Base-by-base conservation (phyloP, 2,888 invertebrate genomes). In the Didymodactylos carnosus region DNA sequence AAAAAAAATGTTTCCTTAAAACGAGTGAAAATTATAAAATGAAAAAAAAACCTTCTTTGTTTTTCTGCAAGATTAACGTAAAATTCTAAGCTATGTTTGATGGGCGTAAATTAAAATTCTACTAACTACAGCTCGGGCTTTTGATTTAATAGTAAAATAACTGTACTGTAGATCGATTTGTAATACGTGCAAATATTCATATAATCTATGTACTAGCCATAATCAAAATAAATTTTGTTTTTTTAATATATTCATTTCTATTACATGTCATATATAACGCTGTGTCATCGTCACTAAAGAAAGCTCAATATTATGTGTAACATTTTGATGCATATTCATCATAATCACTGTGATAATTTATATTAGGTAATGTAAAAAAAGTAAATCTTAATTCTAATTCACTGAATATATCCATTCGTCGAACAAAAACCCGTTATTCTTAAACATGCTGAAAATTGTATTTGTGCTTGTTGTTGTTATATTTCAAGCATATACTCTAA, bases 271-370 rank as follows among this genome's bases (percentile, higher is more conserved):
- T 35, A 62, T 62, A 62, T n/a, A 62, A 35, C 35, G 62, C 35
- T 35, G 87, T 86, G 77, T 90, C 89, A 76, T 90, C 90, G 78
- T 90, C 90, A 76, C 89, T 88, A 83, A 95, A 95, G 82, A 94
- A 91, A 3, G 94, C 93, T 80, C 90, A 88, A 82, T 94, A 95
- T 81, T 95, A n/a, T n/a, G n/a, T n/a, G n/a, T n/a, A n/a, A n/a
- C n/a, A n/a, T 84, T 91, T 91, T 71, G 89, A 88, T 73, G 94
- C 85, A 83, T 93, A 88, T 78, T 89, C 88, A 82, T 90, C 91
- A 46, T 89, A 86, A 85, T 93, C 92, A 14, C 16, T n/a, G n/a
- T n/a, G n/a, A n/a, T n/a, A n/a, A n/a, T n/a, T n/a, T n/a, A n/a
- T n/a, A n/a, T n/a, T n/a, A n/a, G n/a, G n/a, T n/a, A n/a, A n/a